A percentile compares a stretch with the other conserved stretches of the same genome.
Evolutionary conservation across 1,140 invertebrate species (phyloP).

Genomic region (Platyscapa corneri): DNA sequence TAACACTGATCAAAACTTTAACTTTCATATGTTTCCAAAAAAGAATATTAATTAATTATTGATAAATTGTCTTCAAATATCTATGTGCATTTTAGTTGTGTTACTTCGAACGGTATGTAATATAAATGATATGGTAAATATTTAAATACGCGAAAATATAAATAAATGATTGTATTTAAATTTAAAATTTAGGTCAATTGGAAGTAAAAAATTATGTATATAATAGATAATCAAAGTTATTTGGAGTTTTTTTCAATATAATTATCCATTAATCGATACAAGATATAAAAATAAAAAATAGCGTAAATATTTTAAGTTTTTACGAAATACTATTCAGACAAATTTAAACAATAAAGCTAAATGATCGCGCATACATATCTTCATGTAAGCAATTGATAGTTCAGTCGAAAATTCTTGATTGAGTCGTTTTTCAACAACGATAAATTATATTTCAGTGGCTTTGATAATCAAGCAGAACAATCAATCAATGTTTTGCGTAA

Average conservation of each 20-base stretch:
- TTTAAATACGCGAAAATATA: background rate
- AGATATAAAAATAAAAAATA: background rate
- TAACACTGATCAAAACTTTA: no score
- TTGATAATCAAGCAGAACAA: background rate
- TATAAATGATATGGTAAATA: no score
- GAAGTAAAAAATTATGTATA: background rate
- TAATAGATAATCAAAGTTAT: background rate
- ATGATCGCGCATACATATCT: background rate
- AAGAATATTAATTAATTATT: no score
- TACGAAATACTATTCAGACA: background rate
- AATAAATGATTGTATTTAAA: background rate
- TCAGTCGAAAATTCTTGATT: constrained; percentile 25
- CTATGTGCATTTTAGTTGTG: no score
- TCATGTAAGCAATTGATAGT: background rate
- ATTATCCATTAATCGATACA: background rate
- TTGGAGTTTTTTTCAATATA: background rate
- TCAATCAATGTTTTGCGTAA: constrained; percentile 4
- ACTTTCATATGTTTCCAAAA: no score
- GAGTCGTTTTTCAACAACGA: background rate
- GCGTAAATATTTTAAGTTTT: background rate
- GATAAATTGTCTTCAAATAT: no score
- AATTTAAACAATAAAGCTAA: constrained; percentile 5
- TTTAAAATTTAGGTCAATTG: background rate
- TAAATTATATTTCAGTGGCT: background rate
- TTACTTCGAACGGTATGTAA: no score